Evolutionary conservation across 2,797 vertebrate genomes (phyloP), one percentile per base, ranked within the genome.

Genomic region (Stomatorhinus walkeri): DNA sequence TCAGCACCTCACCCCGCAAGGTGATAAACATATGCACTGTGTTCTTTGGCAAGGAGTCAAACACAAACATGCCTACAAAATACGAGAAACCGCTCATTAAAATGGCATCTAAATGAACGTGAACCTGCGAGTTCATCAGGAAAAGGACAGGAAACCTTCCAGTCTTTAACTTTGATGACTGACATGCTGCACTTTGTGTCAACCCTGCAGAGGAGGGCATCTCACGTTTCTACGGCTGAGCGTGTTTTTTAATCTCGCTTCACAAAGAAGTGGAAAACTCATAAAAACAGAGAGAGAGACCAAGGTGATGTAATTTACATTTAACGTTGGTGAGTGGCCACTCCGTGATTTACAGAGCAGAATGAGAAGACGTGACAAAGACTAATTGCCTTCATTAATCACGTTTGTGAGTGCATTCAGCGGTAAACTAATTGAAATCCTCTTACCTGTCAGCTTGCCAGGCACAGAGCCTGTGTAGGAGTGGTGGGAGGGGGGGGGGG

Each of bases 341-440:
- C 90, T 92, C 90, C 19, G 1, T 94, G 93, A 95, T 95, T 96
- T 95, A 95, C 93, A 91, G 90, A 92, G 90, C 92, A 91, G 92
- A 93, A 91, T 94, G 94, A 91, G 93, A 95, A 94, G 94, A 94
- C 94, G 95, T 95, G 95, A 96, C 96, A 96, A 94, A 96, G 96
- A 96, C 95, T 95, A 96, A 97, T 96, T 95, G 93, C 96, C 93
- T 95, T 95, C 94, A 96, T 96, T 97, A 96, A 96, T 96, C 96
- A 96, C 91, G 90, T 94, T 94, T 95, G 92, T 91, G 79, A 92
- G 91, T 92, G 92, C 91, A 91, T 93, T 94, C 93, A 85, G 94
- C 94, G 95, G 94, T 96, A 96, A 96, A 95, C 95, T 95, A 95
- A 96, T 95, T 95, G 94, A 96, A 96, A 96, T 94, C 95, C 94